Evolutionary conservation across 2,888 invertebrate genomes (phyloP), one percentile per base, ranked within the genome.

Genomic region (Sceliomorpha sp.): DNA sequence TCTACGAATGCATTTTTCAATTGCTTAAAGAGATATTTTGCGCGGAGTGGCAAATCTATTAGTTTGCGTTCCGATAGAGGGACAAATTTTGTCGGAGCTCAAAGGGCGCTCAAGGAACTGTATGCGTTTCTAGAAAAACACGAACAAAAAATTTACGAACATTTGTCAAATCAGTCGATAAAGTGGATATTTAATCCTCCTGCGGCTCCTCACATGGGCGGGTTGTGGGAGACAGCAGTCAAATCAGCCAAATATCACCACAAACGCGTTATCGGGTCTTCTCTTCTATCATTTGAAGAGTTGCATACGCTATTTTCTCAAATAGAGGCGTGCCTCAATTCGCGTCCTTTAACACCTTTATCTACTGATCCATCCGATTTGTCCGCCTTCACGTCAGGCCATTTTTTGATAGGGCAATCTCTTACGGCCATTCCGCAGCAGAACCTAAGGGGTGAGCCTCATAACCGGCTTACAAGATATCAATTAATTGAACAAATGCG

Each of bases 1-100:
- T 63, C 67, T 1, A 51, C 73, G 2, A 44, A 68, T 9, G 20
- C 55, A 7, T 75, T 70, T 56, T 17, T 74, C 14, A 53, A 31
- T 9, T 36, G 58, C 8, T 31, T 75, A 1, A 51, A 56, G 39
- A 36, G 74, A 26, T 74, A 73, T 29, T 29, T 63, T 17, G 47
- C 74, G 1, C 40, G 74, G 7, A 27, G 75, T 6, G 72, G 72
- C 6, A 60, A 40, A 20, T 29, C 15, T n/a, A 8, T 6, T 2
- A 27, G 17, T 12, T 42, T 70, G 6, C 51, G 10, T 51, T 58
- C 27, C n/a, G 27, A 27, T n/a, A 27, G n/a, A 2, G 27, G 7
- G 3, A 27, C 27, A 2, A 8, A 27, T 8, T 27, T 27, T 27
- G 8, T 27, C 8, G 27, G 27, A 27, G 27, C 27, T 27, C 7